Base-by-base conservation (phyloP, 2,113 vertebrate species). In the Anolis sagrei region DNA sequence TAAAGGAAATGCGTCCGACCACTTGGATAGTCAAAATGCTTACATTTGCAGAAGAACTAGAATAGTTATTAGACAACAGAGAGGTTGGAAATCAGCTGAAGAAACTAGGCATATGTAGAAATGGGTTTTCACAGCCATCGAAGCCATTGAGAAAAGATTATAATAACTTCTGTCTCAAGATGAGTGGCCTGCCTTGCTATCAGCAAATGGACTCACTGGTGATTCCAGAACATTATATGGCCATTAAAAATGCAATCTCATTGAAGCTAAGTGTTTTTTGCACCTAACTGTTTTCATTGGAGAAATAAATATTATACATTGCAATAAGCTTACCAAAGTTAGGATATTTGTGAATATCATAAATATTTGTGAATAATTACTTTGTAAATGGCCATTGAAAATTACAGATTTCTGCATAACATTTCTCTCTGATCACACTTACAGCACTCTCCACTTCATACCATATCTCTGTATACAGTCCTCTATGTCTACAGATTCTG, bases 41-140 rank as follows among this genome's bases (percentile, higher is more conserved):
- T 66, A 29, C 39, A 72, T 87, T 77, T 78, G 61, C 66, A 48
- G 29, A 70, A 69, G 16, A 23, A 29, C 66, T 23, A 48, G 62
- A 70, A 14, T 23, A 34, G 48, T 87, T 78, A 58, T 54, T 78
- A 87, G 75, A 68, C 66, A 79, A 87, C 66, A 29, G 54, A 16
- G 5, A 78, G 62, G 25, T 49, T 79, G 66, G 64, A 54, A 48
- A 27, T 36, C 49, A 64, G 84, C 84, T 62, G 39, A 72, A 82
- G 66, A 19, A 77, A 69, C n/a, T 4, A 49, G 27, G 21, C 72
- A 61, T 29, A 27, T 70, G 32, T 34, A 51, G 19, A 34, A 21
- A 61, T 58, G 36, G 72, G 34, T 48, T 69, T 61, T 87, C 36
- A 48, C 27, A 62, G 76, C 29, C 29, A 48, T 66, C 7, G 48